Evolutionary conservation across 2,888 invertebrate genomes (phyloP), one percentile per base, ranked within the genome.

Genomic region (Philereme vetulata): DNA sequence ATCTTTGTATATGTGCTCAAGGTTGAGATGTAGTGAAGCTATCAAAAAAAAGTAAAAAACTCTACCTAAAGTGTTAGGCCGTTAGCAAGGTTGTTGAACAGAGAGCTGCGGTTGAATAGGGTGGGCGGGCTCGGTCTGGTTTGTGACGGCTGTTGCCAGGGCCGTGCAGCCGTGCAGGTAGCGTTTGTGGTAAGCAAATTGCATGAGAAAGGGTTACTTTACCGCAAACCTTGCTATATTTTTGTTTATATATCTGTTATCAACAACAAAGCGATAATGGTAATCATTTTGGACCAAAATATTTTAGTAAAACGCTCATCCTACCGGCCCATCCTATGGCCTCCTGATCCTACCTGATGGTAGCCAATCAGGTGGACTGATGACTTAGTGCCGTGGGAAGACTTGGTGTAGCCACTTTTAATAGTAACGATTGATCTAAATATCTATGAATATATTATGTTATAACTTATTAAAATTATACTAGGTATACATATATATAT

Each of bases 101-200:
- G 38, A 54, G 48, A 36, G 59, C 46, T 21, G 42, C 7, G 51
- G 51, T 56, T 21, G 47, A 56, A 60, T 59, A 62, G 55, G 45
- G 47, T 10, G 42, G 52, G 50, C 35, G 51, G 46, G 48, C 55
- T 56, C 53, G 38, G 38, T 53, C 46, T 61, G 62, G 65, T 62
- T 67, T 62, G 62, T 63, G 61, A 50, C 49, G 60, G 62, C 62
- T 10, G 42, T 66, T 54, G 51, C 62, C 35, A 56, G 60, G 51
- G 63, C 61, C 64, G 58, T 51, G 60, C 38, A 38, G 63, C 61
- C 64, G 58, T 51, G 60, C 38, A 38, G 66, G 62, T 61, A 67
- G 9, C 57, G 55, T 56, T 59, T 68, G 66, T 51, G 61, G 70
- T 68, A 65, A 58, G 66, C 56, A 64, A 70, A 72, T 68, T 70